Conservation (phyloP, 2,797 vertebrate species). For the Anolis apletophallus region DNA sequence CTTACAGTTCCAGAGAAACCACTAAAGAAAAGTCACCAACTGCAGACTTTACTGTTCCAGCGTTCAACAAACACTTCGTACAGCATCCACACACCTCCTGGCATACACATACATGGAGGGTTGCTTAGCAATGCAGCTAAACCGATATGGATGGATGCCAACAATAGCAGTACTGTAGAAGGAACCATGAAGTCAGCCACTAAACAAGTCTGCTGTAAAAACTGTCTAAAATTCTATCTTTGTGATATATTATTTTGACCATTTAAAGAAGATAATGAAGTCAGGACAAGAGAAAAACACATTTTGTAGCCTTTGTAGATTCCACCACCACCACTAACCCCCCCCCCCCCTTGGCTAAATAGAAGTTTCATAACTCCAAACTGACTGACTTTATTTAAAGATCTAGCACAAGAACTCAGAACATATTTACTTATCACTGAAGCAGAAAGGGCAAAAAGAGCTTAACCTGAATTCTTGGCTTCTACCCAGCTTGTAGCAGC, state of each 20-base stretch:
- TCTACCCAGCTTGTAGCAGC: neutral
- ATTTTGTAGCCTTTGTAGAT: neutral
- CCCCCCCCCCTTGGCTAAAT: neutral
- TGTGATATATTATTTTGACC: neutral
- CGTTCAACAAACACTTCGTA: neutral
- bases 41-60: neutral
- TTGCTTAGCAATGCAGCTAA: neutral
- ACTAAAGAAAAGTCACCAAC: neutral
- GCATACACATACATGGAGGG: neutral
- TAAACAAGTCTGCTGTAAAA: neutral
- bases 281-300: neutral
- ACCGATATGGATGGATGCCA: neutral
- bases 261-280: neutral
- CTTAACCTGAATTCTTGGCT: constrained; percentile 4
- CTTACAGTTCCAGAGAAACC: neutral
- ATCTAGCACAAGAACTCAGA: neutral
- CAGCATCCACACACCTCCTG: neutral
- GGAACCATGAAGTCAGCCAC: neutral
- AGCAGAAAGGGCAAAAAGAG: neutral
- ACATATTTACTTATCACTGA: constrained; percentile 13
- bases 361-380: neutral
- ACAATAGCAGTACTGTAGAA: neutral
- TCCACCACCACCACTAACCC: too few relatives aligned
- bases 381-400: neutral
- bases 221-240: neutral